Percentiles rank a stretch among this genome's conserved stretches.
phyloP scores from a whole-genome alignment of 1,140 invertebrate species.

The Orius insidiosus region DNA sequence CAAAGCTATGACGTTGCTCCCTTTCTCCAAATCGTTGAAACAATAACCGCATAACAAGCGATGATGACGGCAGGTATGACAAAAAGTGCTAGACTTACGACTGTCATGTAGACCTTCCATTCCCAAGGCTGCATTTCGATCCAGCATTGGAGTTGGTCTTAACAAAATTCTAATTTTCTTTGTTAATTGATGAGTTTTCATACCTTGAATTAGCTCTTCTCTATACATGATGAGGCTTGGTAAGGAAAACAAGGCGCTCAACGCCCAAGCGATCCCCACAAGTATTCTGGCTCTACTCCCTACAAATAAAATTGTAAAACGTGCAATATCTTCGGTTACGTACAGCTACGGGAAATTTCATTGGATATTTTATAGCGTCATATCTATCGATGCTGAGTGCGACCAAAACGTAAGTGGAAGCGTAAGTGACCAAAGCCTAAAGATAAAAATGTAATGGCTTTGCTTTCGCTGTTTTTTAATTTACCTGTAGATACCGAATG shows the following conservation, averaged over 20 bases:
- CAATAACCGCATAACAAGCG: conserved; percentile 39
- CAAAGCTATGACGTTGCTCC: conserved; percentile 18
- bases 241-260: conserved; percentile 65
- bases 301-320: conserved; percentile 16
- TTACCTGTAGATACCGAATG: conserved; percentile 62
- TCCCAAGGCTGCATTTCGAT: conserved; percentile 31
- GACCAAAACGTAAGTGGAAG: conserved; percentile 44
- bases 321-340: too few species aligned
- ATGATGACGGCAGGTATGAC: conserved; percentile 41
- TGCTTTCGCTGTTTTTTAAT: too few species aligned
- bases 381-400: conserved; percentile 44
- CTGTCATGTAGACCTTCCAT: conserved; percentile 38
- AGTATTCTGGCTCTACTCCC: conserved; percentile 61
- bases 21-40: conserved; percentile 39
- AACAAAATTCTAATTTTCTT: too few species aligned
- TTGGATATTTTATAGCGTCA: conserved; percentile 41
- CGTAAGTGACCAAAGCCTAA: conserved; percentile 38
- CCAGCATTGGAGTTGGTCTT: conserved; percentile 35
- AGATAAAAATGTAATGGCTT: conserved; percentile 13
- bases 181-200: too few species aligned
- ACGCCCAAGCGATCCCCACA: conserved; percentile 61
- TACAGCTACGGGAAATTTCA: conserved; percentile 39
- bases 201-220: too few species aligned
- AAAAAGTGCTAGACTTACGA: conserved; percentile 34
- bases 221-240: too few species aligned